Evolutionary conservation across 2,888 invertebrate species (phyloP).

Genomic region (Tenthredo distinguenda): DNA sequence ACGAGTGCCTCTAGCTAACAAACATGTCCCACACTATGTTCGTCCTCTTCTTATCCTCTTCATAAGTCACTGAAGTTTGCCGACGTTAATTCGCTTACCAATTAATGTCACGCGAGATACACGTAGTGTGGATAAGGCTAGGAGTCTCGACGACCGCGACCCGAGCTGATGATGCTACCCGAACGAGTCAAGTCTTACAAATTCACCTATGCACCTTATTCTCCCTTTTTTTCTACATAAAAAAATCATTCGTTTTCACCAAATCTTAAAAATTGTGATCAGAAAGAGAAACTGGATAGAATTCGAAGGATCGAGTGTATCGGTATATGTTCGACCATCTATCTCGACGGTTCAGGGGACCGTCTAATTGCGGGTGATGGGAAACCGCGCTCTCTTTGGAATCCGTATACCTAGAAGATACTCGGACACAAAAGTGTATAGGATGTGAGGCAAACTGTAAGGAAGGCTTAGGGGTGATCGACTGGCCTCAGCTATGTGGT

Average conservation of each 20-base stretch:
- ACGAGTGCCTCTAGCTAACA: slow-evolving; percentile 24
- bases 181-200: not conserved
- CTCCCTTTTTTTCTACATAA: not conserved
- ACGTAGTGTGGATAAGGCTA: not conserved
- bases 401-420: not conserved
- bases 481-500: slow-evolving; percentile 30
- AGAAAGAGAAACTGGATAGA: no score
- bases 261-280: not conserved
- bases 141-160: not conserved
- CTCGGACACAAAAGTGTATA: not conserved
- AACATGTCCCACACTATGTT: slow-evolving; percentile 12
- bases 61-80: slow-evolving; percentile 43
- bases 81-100: slow-evolving; percentile 51
- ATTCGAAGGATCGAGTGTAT: not conserved
- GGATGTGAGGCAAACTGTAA: not conserved
- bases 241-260: not conserved
- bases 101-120: slow-evolving; percentile 44
- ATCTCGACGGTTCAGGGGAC: not conserved
- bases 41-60: not conserved
- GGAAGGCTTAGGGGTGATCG: slow-evolving; percentile 37
- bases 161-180: not conserved
- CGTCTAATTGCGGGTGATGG: slow-evolving; percentile 42
- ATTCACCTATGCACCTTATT: not conserved
- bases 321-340: not conserved
- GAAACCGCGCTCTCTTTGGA: slow-evolving; percentile 21